Evolutionary conservation across 2,113 vertebrate species (phyloP), one percentile per base, ranked within the genome.

Genomic region (Dicentrarchus labrax): DNA sequence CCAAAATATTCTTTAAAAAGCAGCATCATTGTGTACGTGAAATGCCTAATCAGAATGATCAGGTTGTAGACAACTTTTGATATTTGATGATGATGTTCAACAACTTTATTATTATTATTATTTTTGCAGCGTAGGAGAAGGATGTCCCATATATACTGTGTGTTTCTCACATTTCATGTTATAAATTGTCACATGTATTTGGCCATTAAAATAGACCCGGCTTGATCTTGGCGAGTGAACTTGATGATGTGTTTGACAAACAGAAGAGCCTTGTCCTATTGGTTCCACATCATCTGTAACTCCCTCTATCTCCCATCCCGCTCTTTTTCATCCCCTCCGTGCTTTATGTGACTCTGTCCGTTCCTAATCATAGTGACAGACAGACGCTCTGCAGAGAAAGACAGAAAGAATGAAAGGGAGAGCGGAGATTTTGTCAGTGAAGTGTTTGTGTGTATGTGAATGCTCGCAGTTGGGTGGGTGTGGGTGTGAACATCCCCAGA

Each of bases 311-410:
- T 89, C 71, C 82, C 77, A 80, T 89, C 88, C 92, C 89, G 88
- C 91, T 75, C 88, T 91, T 91, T 90, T 92, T 89, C 70, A 89
- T 86, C 75, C 88, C 62, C 87, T 81, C 72, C 8, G 17, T 65
- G 86, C 91, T 92, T 91, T 89, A 90, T 89, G 86, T 71, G 86
- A 85, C 85, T 75, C 77, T 74, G 82, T 82, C 92, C 92, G 89
- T 94, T 79, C 88, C 91, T 93, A 93, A 94, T 94, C 90, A 72
- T 88, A 91, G 75, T 94, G 93, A 94, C 93, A 94, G 91, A 92
- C 92, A 94, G 93, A 94, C 93, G 92, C 93, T 88, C 76, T 9
- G 57, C 73, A 90, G 80, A 93, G 91, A 94, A 93, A 94, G 92
- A 94, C 84, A 7, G 68, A 73, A 76, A 78, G 88, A 92, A 91